phyloP scores from a whole-genome alignment of 2,113 vertebrate species.

The Ictalurus furcatus region DNA sequence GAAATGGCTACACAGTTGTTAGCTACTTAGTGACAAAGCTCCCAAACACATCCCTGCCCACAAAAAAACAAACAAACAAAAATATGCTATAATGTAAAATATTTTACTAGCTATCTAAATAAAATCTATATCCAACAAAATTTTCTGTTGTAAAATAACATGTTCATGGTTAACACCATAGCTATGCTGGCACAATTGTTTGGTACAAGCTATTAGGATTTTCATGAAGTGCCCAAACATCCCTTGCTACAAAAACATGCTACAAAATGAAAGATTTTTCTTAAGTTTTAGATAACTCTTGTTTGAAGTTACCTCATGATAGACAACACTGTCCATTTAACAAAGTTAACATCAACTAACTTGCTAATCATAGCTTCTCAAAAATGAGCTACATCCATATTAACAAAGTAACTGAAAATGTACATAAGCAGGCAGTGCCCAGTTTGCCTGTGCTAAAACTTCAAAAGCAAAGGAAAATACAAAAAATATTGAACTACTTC shows the following conservation, averaged over 20 bases:
- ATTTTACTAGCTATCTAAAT: neutral
- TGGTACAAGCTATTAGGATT: neutral
- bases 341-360: neutral
- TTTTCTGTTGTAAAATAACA: neutral
- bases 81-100: neutral
- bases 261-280: no score
- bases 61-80: no score
- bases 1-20: no score
- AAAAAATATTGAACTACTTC: no score
- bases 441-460: neutral
- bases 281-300: no score
- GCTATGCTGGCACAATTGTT: neutral
- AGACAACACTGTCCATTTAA: neutral
- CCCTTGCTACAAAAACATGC: no score
- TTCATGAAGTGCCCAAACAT: neutral
- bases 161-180: neutral
- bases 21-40: no score
- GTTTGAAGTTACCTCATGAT: neutral
- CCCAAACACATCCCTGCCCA: no score
- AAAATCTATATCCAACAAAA: neutral
- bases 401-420: neutral
- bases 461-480: neutral
- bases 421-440: neutral
- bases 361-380: neutral
- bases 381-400: neutral